Percentiles rank a stretch among this genome's conserved stretches.
Conservation (phyloP, 2,888 invertebrate genomes). For the Erebia ligea region DNA sequence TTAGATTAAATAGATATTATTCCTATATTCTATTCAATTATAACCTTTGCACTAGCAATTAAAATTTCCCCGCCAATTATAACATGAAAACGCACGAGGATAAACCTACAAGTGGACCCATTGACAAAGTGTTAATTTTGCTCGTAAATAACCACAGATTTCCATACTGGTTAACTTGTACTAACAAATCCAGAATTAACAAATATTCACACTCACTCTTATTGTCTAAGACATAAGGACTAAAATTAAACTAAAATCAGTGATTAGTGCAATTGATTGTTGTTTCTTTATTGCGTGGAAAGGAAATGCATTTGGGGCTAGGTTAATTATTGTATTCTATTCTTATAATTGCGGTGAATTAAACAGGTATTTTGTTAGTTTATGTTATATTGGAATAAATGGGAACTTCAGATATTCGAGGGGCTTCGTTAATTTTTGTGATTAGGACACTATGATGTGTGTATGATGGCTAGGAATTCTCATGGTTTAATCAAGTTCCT, state of each 20-base stretch:
- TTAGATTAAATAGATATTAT: no score
- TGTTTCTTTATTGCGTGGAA: constrained; percentile 29
- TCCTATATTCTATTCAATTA: neutral
- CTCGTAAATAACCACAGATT: constrained; percentile 42
- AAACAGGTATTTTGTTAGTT: constrained; percentile 4
- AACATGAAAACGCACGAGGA: constrained; percentile 13
- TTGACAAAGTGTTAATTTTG: constrained; percentile 40
- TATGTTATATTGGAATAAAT: neutral
- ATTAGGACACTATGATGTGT: no score
- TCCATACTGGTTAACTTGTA: constrained; percentile 36
- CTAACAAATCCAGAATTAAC: constrained; percentile 11
- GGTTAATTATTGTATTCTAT: constrained; percentile 20
- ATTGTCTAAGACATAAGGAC: neutral
- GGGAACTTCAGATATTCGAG: neutral
- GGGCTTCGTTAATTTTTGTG: neutral
- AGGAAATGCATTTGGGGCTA: constrained; percentile 23
- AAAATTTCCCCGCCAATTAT: constrained; percentile 19
- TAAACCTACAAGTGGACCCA: constrained; percentile 22
- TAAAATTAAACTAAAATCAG: constrained; percentile 8
- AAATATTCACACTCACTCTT: constrained; percentile 15
- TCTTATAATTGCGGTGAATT: constrained; percentile 15
- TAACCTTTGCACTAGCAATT: constrained; percentile 15
- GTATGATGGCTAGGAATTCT: no score
- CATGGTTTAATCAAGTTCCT: no score
- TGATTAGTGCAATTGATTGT: constrained; percentile 9